These are phyloP conservation scores for Scrobipalpa atriplicella DNA, from an alignment of 2,888 invertebrate genomes.

Conservation along the genomic window DNA sequence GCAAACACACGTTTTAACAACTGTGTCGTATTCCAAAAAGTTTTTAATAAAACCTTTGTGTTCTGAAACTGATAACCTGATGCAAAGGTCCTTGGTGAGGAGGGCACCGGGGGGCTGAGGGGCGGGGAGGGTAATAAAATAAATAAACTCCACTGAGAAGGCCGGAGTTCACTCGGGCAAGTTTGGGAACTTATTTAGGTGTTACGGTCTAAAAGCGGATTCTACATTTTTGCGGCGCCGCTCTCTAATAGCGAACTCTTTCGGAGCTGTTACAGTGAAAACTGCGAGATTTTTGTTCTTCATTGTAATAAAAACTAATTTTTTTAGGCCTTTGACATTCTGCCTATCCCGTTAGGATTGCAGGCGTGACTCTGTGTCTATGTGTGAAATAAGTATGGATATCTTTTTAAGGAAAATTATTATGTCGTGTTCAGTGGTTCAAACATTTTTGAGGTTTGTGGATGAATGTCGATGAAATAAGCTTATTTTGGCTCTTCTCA, in stretches of 20 bases:
- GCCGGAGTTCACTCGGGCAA: slow-evolving; percentile 33
- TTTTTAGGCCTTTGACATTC: too few relatives aligned
- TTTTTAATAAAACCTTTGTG: slow-evolving; percentile 34
- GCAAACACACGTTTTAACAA: neutral
- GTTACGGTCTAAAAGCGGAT: slow-evolving; percentile 28
- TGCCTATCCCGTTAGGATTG: too few relatives aligned
- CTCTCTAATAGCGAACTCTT: neutral
- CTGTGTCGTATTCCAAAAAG: slow-evolving; percentile 19
- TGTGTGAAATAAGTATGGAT: too few relatives aligned
- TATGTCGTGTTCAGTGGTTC: too few relatives aligned
- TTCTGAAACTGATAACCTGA: slow-evolving; percentile 45
- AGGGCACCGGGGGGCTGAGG: neutral
- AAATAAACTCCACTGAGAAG: slow-evolving; percentile 46
- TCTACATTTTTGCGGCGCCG: slow-evolving; percentile 26
- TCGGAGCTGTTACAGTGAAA: neutral
- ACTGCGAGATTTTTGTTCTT: too few relatives aligned
- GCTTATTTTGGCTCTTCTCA: neutral
- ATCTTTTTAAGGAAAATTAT: too few relatives aligned
- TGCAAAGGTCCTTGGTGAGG: slow-evolving; percentile 24
- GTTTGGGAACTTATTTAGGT: slow-evolving; percentile 39
- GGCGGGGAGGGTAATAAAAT: slow-evolving; percentile 38
- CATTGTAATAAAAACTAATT: too few relatives aligned
- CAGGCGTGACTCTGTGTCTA: too few relatives aligned
- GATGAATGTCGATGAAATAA: neutral
- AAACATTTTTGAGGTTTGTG: neutral